Evolutionary conservation across 2,888 invertebrate species (phyloP).

Genomic region (Cordilura impudica): DNA sequence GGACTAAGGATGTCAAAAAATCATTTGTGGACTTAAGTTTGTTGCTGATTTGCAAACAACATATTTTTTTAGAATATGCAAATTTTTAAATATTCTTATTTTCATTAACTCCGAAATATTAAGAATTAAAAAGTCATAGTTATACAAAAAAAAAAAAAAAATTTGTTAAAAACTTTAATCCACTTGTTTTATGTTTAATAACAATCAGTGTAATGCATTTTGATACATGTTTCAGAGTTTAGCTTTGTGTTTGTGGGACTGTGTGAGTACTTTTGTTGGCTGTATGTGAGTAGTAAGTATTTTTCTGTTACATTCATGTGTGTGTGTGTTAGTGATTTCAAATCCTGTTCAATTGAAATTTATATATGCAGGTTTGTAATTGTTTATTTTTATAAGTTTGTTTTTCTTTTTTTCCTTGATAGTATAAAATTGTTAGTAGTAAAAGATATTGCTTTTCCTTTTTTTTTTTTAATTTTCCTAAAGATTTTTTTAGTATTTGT

Average conservation of each 20-base stretch:
- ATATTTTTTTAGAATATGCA: too few species aligned
- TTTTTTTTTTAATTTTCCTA: slow-evolving; percentile 37
- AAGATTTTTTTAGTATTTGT: slow-evolving; percentile 21
- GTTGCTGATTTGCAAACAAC: too few species aligned
- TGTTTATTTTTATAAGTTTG: background rate
- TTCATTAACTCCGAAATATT: too few species aligned
- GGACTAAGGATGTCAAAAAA: too few species aligned
- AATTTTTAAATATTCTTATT: too few species aligned
- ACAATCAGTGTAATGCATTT: too few species aligned
- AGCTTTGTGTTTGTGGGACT: too few species aligned
- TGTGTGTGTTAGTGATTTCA: slow-evolving; percentile 11
- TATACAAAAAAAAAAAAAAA: too few species aligned
- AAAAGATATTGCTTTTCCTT: slow-evolving; percentile 60
- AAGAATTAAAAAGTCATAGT: too few species aligned
- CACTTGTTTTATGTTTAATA: too few species aligned
- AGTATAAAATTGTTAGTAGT: slow-evolving; percentile 61
- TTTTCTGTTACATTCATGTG: background rate
- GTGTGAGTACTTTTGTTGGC: background rate
- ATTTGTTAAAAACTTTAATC: too few species aligned
- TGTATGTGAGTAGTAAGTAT: slow-evolving; percentile 7
- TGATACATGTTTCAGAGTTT: too few species aligned
- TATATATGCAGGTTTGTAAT: background rate
- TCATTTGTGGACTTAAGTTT: background rate
- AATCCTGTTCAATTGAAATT: slow-evolving; percentile 9
- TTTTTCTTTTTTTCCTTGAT: slow-evolving; percentile 25